Evolutionary conservation across 2,797 vertebrate species (phyloP), one percentile per base, ranked within the genome.

Genomic region (Pterois miles): DNA sequence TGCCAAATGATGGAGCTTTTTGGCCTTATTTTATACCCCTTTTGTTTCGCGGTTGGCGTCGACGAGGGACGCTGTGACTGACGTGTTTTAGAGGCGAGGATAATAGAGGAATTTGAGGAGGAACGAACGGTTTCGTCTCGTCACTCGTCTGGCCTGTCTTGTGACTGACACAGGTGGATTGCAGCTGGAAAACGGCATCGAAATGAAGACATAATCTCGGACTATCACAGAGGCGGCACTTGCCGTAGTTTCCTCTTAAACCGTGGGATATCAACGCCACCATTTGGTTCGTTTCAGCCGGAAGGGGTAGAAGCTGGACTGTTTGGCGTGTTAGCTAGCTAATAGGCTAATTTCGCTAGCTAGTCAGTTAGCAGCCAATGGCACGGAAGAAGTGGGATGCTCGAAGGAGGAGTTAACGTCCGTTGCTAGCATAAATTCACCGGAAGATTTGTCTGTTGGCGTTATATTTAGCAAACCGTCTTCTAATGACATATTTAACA

Each of bases 291-390:
- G 1, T 4, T 66, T 65, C 12, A 12, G n/a, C 4, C 2, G 20
- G 16, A 36, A 29, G 11, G 25, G 40, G 5, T 3, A 10, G 11
- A 29, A 29, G 78, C 29, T 53, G 57, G 34, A 65, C 50, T 64
- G 79, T 83, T 84, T 74, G 59, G 34, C 54, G 77, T 54, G 84
- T 82, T 78, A 75, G 89, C 88, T 50, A 72, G 92, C 91, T 92
- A 92, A 92, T 84, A 82, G 77, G 93, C 93, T 94, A 94, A 94
- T 94, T 89, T 85, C 4, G 90, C 81, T 90, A 91, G 92, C 14
- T 90, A 58, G 83, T 43, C 77, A 38, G 83, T 73, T 91, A 93
- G 88, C 91, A 65, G 77, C 82, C 89, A 88, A 87, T 87, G 88
- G 84, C 74, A 68, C 43, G 34, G n/a, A 18, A 77, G 83, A 57